Evolutionary conservation across 1,140 invertebrate genomes (phyloP).

Genomic region (Papilio polyxenes): DNA sequence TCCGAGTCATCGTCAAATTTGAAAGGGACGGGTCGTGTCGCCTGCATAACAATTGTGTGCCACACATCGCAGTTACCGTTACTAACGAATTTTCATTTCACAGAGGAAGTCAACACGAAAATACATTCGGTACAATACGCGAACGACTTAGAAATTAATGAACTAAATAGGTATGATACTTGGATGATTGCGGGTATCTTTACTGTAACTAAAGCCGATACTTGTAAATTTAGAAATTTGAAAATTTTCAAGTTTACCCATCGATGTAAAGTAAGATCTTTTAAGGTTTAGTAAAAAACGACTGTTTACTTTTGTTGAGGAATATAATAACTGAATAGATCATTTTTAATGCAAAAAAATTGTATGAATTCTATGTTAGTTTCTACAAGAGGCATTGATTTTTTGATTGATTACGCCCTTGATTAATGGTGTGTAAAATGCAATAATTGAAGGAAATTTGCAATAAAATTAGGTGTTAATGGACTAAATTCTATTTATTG

Average conservation of each 20-base stretch:
- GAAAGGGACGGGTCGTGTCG: slow-evolving; percentile 30
- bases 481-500: slow-evolving; percentile 7
- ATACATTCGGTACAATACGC: not conserved
- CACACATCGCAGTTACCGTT: slow-evolving; percentile 25
- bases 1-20: slow-evolving; percentile 35
- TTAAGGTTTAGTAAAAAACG: too few species aligned
- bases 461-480: slow-evolving; percentile 5
- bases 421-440: not conserved
- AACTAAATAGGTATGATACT: too few species aligned
- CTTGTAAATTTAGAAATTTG: not conserved
- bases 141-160: not conserved
- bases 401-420: slow-evolving; percentile 13
- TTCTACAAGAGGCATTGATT: not conserved
- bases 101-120: slow-evolving; percentile 1
- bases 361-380: not conserved
- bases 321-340: not conserved
- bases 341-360: not conserved
- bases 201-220: too few species aligned
- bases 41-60: slow-evolving; percentile 27
- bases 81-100: slow-evolving; percentile 19
- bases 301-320: not conserved
- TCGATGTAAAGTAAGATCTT: too few species aligned
- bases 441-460: not conserved
- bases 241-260: not conserved
- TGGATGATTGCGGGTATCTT: too few species aligned